phyloP scores from a whole-genome alignment of 2,113 vertebrate species.

The Tupaia chinensis region DNA sequence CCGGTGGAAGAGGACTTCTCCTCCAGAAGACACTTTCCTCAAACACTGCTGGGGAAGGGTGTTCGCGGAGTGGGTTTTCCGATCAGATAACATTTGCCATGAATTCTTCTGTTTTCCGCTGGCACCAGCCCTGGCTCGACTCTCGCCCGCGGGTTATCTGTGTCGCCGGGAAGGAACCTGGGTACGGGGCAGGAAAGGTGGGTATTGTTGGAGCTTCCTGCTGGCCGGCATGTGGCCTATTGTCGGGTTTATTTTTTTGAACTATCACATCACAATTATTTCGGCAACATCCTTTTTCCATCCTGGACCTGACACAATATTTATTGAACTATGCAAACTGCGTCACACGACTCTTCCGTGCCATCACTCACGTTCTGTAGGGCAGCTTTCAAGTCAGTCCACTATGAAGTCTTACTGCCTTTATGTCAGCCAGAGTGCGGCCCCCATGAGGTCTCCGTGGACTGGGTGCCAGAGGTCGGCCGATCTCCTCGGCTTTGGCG shows the following conservation, averaged over 20 bases:
- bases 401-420: constrained; percentile 47
- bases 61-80: constrained; percentile 69
- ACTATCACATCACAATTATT: constrained; percentile 87
- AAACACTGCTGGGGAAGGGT: constrained; percentile 49
- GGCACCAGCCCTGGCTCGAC: constrained; percentile 80
- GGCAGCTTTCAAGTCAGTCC: background rate
- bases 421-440: background rate
- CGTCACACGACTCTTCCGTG: constrained; percentile 50
- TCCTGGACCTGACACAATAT: constrained; percentile 83
- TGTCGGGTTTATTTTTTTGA: constrained; percentile 86
- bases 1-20: background rate
- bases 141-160: constrained; percentile 91
- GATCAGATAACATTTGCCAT: constrained; percentile 82
- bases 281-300: constrained; percentile 91
- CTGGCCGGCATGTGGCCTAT: constrained; percentile 88
- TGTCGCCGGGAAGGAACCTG: constrained; percentile 96
- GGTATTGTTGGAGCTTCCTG: constrained; percentile 96
- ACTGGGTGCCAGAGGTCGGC: no score
- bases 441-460: no score
- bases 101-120: constrained; percentile 83
- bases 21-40: constrained; percentile 12
- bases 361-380: background rate
- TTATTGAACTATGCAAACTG: constrained; percentile 86
- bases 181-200: constrained; percentile 98
- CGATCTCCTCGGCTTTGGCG: no score